Evolutionary conservation across 1,140 invertebrate genomes (phyloP).

Genomic region (Cyclina sinensis): DNA sequence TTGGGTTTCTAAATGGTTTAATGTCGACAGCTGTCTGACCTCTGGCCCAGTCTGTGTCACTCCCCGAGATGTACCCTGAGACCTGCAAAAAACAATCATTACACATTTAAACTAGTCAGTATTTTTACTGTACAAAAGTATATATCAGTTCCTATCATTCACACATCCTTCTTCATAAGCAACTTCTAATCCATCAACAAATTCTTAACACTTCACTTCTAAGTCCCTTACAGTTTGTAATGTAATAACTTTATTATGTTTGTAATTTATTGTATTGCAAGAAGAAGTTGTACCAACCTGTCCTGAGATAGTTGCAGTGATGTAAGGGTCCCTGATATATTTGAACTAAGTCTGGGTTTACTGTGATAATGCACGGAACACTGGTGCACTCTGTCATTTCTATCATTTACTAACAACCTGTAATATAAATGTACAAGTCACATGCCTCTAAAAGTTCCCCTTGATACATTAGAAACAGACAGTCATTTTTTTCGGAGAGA

Average conservation of each 20-base stretch:
- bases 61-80: slow-evolving; percentile 38
- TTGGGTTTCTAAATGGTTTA: slow-evolving; percentile 93
- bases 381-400: slow-evolving; percentile 82
- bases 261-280: too few species aligned
- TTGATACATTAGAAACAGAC: too few species aligned
- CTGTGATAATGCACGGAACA: slow-evolving; percentile 85
- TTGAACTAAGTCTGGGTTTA: slow-evolving; percentile 74
- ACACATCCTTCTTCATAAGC: too few species aligned
- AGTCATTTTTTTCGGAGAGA: too few species aligned
- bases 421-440: neutral
- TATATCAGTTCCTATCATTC: too few species aligned
- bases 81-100: slow-evolving; percentile 17
- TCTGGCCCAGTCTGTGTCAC: slow-evolving; percentile 75
- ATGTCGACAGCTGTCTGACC: slow-evolving; percentile 86
- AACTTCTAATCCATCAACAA: too few species aligned
- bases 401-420: slow-evolving; percentile 84
- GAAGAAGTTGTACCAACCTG: slow-evolving; percentile 76
- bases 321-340: slow-evolving; percentile 78
- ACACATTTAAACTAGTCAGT: too few species aligned
- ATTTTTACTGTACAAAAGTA: too few species aligned
- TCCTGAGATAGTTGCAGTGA: slow-evolving; percentile 82
- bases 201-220: too few species aligned
- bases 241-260: too few species aligned
- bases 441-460: too few species aligned
- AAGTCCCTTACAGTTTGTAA: too few species aligned